A percentile compares a stretch with the other conserved stretches of the same genome.
These are phyloP conservation scores for Cremastinae sp. DNA, from an alignment of 2,888 invertebrate genomes.

Conservation along the genomic window DNA sequence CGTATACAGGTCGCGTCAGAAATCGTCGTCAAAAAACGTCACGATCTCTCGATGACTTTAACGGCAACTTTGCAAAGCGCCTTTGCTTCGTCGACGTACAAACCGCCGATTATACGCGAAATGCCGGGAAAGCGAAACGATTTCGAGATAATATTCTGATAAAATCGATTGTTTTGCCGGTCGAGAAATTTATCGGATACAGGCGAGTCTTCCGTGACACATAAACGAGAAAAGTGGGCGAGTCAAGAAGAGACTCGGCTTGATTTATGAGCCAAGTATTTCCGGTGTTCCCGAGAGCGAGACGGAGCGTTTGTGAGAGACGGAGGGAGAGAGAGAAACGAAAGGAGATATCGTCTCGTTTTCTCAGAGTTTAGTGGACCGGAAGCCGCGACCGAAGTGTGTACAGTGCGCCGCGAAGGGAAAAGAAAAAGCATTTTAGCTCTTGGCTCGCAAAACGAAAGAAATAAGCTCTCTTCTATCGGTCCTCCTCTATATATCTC, in stretches of 20 bases:
- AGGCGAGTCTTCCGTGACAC: constrained; percentile 30
- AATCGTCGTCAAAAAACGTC: background rate
- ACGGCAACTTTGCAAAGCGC: too few species aligned
- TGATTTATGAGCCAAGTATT: constrained; percentile 59
- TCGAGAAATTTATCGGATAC: constrained; percentile 12
- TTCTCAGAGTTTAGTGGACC: constrained; percentile 53
- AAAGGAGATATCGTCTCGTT: constrained; percentile 46
- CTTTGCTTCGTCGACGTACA: too few species aligned
- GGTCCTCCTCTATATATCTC: constrained; percentile 17
- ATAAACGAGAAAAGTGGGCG: constrained; percentile 51
- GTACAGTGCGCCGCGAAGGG: constrained; percentile 11
- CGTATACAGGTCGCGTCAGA: background rate
- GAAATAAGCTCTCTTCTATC: constrained; percentile 36
- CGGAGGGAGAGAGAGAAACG: constrained; percentile 22
- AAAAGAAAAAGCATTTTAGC: constrained; percentile 46
- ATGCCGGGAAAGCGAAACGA: too few species aligned
- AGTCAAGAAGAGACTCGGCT: constrained; percentile 46
- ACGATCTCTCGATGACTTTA: too few species aligned
- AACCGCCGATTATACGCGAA: too few species aligned
- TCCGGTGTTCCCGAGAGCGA: constrained; percentile 32
- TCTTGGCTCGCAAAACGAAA: constrained; percentile 33
- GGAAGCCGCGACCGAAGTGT: constrained; percentile 48
- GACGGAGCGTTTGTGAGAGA: background rate
- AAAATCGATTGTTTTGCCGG: constrained; percentile 10
- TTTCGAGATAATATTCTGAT: too few species aligned